Evolutionary conservation across 2,888 invertebrate species (phyloP).

Genomic region (Cephus sareptanus): DNA sequence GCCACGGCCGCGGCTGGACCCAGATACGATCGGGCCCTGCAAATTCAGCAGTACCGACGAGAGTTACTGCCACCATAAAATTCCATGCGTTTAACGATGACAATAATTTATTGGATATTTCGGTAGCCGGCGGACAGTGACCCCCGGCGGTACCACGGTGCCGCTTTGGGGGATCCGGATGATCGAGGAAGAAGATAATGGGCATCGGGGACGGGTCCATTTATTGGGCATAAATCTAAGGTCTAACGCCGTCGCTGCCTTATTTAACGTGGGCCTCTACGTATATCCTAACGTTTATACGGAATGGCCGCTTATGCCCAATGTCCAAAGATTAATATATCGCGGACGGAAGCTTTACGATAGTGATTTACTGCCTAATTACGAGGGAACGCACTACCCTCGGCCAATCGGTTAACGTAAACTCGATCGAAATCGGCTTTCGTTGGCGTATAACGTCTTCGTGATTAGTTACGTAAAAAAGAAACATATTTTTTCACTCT

Average conservation of each 20-base stretch:
- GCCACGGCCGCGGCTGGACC: neutral
- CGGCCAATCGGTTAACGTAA: too few relatives aligned
- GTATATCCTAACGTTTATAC: conserved; percentile 35
- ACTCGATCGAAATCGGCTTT: too few relatives aligned
- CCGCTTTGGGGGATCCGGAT: conserved; percentile 25
- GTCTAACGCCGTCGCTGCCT: conserved; percentile 23
- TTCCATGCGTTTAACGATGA: conserved; percentile 52
- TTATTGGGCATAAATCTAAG: conserved; percentile 54
- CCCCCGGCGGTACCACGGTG: conserved; percentile 30
- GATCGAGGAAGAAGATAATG: conserved; percentile 49
- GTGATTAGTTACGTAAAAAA: too few relatives aligned
- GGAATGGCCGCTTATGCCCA: conserved; percentile 22
- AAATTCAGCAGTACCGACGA: conserved; percentile 43
- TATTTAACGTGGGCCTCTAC: conserved; percentile 13
- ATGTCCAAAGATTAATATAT: conserved; percentile 33
- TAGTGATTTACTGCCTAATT: conserved; percentile 13
- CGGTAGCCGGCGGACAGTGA: conserved; percentile 49
- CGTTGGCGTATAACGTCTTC: too few relatives aligned
- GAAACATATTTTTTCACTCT: too few relatives aligned
- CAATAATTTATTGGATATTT: conserved; percentile 56
- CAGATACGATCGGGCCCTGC: conserved; percentile 7
- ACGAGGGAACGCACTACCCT: neutral
- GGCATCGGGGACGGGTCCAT: conserved; percentile 41
- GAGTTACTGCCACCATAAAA: conserved; percentile 48
- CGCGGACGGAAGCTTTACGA: conserved; percentile 9